Base-by-base conservation (phyloP, 2,888 invertebrate genomes). In the Caenorhabditis uteleia region DNA sequence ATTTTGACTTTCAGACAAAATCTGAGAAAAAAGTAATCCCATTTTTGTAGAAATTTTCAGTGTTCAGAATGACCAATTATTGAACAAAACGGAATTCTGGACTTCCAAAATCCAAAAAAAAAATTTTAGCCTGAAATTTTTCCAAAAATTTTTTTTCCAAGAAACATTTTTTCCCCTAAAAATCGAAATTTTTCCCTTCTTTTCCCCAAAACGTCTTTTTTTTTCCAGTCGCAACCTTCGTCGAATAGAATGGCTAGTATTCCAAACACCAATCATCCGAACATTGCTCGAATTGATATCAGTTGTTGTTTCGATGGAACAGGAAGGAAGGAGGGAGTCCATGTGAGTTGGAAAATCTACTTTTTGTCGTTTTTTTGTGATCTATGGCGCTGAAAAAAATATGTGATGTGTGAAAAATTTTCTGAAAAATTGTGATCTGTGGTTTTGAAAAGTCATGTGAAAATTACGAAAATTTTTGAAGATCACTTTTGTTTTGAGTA, bases 241-340 rank as follows among this genome's bases (percentile, higher is more conserved):
- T 3, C 62, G 77, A 27, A 72, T 80, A 6, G 81, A 81, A 59
- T 82, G 81, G 81, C 53, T 79, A 3, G 81, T 81, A 3, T 82
- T 81, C 47, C 81, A 81, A 48, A 78, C 81, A 14, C 81, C 81
- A n/a, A 67, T 81, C 14, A 62, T 81, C 4, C 67, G 81, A 45
- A 76, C 77, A 10, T 42, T 74, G 1, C 65, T 81, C n/a, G 81
- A 82, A 43, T 51, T 79, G 10, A 49, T 75, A 21, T 77, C 74
- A 44, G 74, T 81, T 7, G 77, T 77, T 23, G 79, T 82, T 12
- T 82, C 79, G 44, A 73, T 81, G 68, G 81, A 79, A 53, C 64
- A 59, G 29, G 64, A 57, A 23, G 64, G 64, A 18, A 34, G 54
- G 33, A 21, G 64, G 18, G 64, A 65, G 25, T 55, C 54, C 50